Evolutionary conservation across 2,888 invertebrate genomes (phyloP), one percentile per base, ranked within the genome.

Genomic region (Diarsia mendica): DNA sequence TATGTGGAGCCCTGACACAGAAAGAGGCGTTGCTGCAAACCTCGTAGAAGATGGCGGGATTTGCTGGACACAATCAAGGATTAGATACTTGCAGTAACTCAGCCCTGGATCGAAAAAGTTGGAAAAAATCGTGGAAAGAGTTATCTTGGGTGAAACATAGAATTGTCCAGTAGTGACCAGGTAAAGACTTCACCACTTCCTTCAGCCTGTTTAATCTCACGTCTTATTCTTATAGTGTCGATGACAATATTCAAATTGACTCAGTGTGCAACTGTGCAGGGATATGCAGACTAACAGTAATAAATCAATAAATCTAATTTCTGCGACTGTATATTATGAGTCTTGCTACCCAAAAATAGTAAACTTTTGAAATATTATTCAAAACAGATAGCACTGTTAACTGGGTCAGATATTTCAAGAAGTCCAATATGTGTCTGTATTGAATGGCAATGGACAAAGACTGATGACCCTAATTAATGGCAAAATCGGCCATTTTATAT

Each of bases 401-500:
- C 20, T 61, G 20, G 20, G 39, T 61, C 33, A 33, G 18, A 33
- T 33, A 33, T 33, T 20, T 28, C 28, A 28, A 58, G 58, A 18
- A 44, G 8, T 13, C 44, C 44, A 8, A 63, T 63, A n/a, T 63
- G 8, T 58, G 28, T 28, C 60, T 44, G 48, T 70, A 28, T 44
- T 39, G 11, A 20, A 20, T 49, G 61, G 49, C 64, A 78, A 71
- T 65, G 44, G 51, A 46, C 33, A 33, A 49, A 49, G 33, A 28
- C 20, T 33, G 23, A 23, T 76, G 69, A 67, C 70, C 66, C 49
- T 33, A 33, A 51, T 66, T 33, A 55, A 18, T 44, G 20, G n/a
- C 65, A 78, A 72, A 46, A 58, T 78, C 23, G 51, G 13, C 3
- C 23, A 71, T 44, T 55, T 46, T n/a, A 70, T 49, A 63, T 78